A percentile compares a stretch with the other conserved stretches of the same genome.
phyloP scores from a whole-genome alignment of 2,113 vertebrate genomes.

The Myiozetetes cayanensis region DNA sequence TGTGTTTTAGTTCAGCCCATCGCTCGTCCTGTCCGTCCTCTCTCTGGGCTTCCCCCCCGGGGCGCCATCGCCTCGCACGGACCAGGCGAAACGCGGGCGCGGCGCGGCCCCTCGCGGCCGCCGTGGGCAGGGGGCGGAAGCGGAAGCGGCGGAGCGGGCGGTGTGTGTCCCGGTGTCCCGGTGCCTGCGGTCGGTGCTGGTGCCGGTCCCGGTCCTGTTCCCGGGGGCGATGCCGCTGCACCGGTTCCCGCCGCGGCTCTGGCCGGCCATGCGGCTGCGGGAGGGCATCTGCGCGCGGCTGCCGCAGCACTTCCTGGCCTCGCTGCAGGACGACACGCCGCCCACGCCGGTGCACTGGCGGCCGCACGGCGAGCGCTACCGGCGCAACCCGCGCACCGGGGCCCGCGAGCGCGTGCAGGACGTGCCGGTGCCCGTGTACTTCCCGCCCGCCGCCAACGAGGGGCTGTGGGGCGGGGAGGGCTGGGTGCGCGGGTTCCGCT shows the following conservation, averaged over 20 bases:
- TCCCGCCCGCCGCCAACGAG: conserved; percentile 80
- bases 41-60: no score
- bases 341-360: conserved; percentile 86
- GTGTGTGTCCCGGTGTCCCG: no score
- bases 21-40: rapidly evolving
- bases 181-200: no score
- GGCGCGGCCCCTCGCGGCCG: not conserved
- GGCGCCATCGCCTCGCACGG: no score
- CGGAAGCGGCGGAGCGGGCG: rapidly evolving
- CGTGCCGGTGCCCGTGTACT: conserved; percentile 81
- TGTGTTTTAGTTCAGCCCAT: rapidly evolving
- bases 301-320: conserved; percentile 83
- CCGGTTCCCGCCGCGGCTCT: conserved; percentile 79
- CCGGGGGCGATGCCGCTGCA: conserved; percentile 82
- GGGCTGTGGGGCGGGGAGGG: conserved; percentile 96
- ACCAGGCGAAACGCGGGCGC: not conserved
- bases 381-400: conserved; percentile 76
- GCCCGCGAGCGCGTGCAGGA: conserved; percentile 86
- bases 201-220: no score
- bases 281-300: conserved; percentile 87
- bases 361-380: conserved; percentile 78
- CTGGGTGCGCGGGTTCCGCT: conserved; percentile 83
- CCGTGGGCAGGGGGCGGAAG: not conserved
- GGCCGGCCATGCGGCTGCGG: conserved; percentile 80
- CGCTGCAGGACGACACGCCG: conserved; percentile 64